A percentile compares a stretch with the other conserved stretches of the same genome.
Evolutionary conservation across 2,113 vertebrate genomes (phyloP).

Genomic region (Rhea pennata): DNA sequence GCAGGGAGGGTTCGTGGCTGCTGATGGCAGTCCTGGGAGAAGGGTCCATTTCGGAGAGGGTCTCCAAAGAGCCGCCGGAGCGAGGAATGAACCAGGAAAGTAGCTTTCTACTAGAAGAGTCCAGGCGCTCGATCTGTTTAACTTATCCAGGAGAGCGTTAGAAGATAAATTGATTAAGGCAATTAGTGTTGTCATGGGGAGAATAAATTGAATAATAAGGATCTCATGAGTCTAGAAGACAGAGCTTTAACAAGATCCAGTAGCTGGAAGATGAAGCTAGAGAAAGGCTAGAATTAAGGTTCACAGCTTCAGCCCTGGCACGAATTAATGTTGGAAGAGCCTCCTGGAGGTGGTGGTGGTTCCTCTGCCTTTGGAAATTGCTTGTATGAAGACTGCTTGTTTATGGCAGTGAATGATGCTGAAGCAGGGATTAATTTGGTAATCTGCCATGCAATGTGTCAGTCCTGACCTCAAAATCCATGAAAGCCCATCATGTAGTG

Average conservation of each 20-base stretch:
- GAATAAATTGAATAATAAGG: neutral
- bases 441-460: fast-evolving
- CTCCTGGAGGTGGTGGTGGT: neutral
- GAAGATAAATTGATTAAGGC: constrained; percentile 18
- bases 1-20: neutral
- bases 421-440: neutral
- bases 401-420: fast-evolving
- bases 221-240: neutral
- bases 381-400: neutral
- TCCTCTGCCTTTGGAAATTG: neutral
- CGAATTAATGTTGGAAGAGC: neutral
- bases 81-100: fast-evolving
- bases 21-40: too few relatives aligned
- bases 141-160: neutral
- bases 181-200: neutral
- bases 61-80: neutral
- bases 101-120: neutral
- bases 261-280: neutral
- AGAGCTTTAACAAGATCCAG: neutral
- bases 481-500: neutral
- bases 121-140: neutral
- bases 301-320: fast-evolving
- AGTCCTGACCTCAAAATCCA: neutral
- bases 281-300: neutral
- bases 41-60: neutral